Evolutionary conservation across 1,140 invertebrate species (phyloP).

Genomic region (Laodelphax striatellus): DNA sequence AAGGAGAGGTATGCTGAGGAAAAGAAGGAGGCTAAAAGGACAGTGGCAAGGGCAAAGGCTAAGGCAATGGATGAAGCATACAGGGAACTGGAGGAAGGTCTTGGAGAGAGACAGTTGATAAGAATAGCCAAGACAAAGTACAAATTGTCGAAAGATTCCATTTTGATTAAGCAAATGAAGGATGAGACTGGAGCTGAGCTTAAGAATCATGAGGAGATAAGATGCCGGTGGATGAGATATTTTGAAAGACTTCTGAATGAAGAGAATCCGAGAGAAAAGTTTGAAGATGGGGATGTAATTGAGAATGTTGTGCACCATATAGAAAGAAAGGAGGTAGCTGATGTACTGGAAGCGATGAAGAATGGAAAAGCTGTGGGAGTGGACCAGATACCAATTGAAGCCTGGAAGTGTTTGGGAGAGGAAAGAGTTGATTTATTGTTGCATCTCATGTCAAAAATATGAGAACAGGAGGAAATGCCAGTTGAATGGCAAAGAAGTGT

Average conservation of each 20-base stretch:
- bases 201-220: no score
- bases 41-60: no score
- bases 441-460: neutral
- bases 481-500: slow-evolving; percentile 7
- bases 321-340: neutral
- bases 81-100: neutral
- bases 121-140: no score
- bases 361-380: slow-evolving; percentile 7
- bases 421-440: slow-evolving; percentile 7
- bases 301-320: neutral
- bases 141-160: no score
- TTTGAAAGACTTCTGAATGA: slow-evolving; percentile 7
- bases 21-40: no score
- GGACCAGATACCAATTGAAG: slow-evolving; percentile 10
- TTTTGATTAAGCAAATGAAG: no score
- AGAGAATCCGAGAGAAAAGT: neutral
- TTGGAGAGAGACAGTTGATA: no score
- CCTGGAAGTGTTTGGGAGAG: slow-evolving; percentile 9
- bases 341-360: slow-evolving; percentile 7
- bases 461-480: neutral
- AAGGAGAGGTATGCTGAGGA: no score
- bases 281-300: neutral
- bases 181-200: neutral
- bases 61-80: no score
- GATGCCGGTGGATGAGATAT: slow-evolving; percentile 5